Conservation (phyloP, 2,113 vertebrate genomes). For the Gymnocephalus cernua region DNA sequence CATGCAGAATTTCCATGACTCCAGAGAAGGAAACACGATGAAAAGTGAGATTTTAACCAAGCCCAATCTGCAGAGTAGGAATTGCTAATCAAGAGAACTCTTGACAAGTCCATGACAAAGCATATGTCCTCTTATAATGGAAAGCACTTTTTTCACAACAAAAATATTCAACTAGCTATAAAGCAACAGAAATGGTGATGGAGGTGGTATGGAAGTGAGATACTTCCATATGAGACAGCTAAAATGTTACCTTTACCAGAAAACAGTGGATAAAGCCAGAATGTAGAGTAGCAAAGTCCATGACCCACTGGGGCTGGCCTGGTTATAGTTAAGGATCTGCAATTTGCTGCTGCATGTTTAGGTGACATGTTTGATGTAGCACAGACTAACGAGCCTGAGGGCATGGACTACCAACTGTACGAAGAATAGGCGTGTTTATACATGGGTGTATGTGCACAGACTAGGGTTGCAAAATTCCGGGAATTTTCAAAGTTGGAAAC, state of each 20-base stretch:
- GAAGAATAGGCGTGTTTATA: constrained; percentile 24
- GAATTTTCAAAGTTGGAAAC: too few relatives aligned
- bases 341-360: constrained; percentile 61
- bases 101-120: neutral
- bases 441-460: constrained; percentile 3
- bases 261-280: constrained; percentile 20
- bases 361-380: constrained; percentile 68
- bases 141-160: neutral
- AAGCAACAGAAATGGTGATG: neutral
- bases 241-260: neutral
- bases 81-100: neutral
- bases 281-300: constrained; percentile 1
- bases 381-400: constrained; percentile 62
- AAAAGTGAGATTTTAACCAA: neutral
- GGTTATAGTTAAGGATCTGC: constrained; percentile 37
- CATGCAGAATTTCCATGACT: neutral
- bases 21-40: neutral
- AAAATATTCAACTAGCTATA: neutral
- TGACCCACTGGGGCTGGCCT: constrained; percentile 20
- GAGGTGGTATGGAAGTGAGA: neutral
- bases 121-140: neutral
- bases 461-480: too few relatives aligned
- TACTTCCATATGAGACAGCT: neutral
- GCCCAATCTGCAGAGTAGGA: neutral
- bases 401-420: constrained; percentile 42